phyloP scores from a whole-genome alignment of 1,140 invertebrate genomes.

The Bombyx mori region ASM3026992v2 NC_085131.1:5462501-5463000 shows the following conservation, averaged over 20 bases:
- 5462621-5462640: slow-evolving; percentile 91
- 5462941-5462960: no score
- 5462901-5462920: no score
- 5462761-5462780: slow-evolving; percentile 83
- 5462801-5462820: slow-evolving; percentile 77
- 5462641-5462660: slow-evolving; percentile 85
- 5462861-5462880: neutral
- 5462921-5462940: no score
- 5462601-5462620: slow-evolving; percentile 85
- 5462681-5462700: slow-evolving; percentile 92
- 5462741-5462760: slow-evolving; percentile 85
- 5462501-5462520: no score
- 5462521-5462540: no score
- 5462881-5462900: no score
- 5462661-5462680: slow-evolving; percentile 84
- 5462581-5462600: slow-evolving; percentile 79
- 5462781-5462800: slow-evolving; percentile 85
- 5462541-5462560: slow-evolving; percentile 84
- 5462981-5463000: no score
- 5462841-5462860: slow-evolving; percentile 41
- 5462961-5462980: no score
- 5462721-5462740: slow-evolving; percentile 87
- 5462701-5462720: slow-evolving; percentile 85
- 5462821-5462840: slow-evolving; percentile 87
- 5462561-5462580: slow-evolving; percentile 86